Percentiles rank a stretch among this genome's conserved stretches.
Evolutionary conservation across 37 sponge, comb jelly and placozoan genomes (phyloP).

Genomic region (Aphrocallistes beatrix): DNA sequence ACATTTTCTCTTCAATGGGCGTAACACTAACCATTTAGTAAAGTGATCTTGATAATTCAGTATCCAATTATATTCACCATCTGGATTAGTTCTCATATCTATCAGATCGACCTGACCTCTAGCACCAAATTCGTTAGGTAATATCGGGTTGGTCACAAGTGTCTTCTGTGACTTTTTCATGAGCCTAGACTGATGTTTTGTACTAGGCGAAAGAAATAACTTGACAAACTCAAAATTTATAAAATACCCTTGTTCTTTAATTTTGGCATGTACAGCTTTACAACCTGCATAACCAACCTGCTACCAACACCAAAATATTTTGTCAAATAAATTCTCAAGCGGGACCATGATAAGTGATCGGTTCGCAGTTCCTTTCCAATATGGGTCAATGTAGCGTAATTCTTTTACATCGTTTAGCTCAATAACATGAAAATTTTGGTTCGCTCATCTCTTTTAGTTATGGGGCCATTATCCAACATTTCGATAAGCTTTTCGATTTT

Average conservation of each 20-base stretch:
- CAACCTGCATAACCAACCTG: neutral
- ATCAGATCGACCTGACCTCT: slow-evolving; percentile 3
- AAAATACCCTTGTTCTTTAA: neutral
- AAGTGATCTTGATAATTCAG: slow-evolving; percentile 15
- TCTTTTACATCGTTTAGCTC: neutral
- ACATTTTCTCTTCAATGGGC: neutral
- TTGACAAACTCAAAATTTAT: slow-evolving; percentile 11
- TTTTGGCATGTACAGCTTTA: neutral
- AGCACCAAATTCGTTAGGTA: neutral
- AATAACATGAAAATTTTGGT: neutral
- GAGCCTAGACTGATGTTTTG: neutral
- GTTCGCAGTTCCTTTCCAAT: neutral
- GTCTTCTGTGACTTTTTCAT: neutral
- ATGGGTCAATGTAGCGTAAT: slow-evolving; percentile 8
- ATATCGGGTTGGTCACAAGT: neutral
- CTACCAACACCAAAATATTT: neutral
- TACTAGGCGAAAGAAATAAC: neutral
- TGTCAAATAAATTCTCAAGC: neutral
- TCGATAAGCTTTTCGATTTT: neutral
- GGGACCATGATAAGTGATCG: neutral
- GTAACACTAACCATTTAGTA: neutral
- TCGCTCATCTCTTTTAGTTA: slow-evolving; percentile 1
- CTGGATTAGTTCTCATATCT: slow-evolving; percentile 14
- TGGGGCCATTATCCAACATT: neutral
- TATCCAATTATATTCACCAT: too few species aligned